These are phyloP conservation scores for Triplophysa dalaica DNA, from an alignment of 2,113 vertebrate genomes.

Conservation along the genomic window DNA sequence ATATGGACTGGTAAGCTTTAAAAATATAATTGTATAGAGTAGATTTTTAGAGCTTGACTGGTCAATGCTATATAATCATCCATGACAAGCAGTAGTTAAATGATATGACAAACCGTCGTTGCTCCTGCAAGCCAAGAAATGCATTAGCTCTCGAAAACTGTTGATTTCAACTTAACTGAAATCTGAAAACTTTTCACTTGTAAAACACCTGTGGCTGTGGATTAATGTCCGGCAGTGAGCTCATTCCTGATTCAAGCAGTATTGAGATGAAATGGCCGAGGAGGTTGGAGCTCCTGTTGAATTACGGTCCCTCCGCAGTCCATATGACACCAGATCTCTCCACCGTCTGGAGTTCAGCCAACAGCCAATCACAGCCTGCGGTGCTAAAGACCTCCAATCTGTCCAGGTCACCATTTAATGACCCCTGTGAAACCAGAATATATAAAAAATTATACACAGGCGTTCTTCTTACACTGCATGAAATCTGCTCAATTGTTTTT, in stretches of 20 bases:
- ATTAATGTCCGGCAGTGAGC: neutral
- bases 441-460: neutral
- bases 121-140: slow-evolving; percentile 13
- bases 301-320: neutral
- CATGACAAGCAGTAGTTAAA: slow-evolving; percentile 21
- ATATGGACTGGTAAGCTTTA: no score
- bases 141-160: slow-evolving; percentile 6
- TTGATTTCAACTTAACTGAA: slow-evolving; percentile 11
- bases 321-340: slow-evolving; percentile 7
- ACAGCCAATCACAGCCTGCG: neutral
- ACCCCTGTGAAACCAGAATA: neutral
- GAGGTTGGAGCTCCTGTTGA: neutral
- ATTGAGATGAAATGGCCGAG: neutral
- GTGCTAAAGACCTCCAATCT: neutral
- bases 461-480: neutral
- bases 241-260: neutral
- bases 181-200: slow-evolving; percentile 15
- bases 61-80: neutral
- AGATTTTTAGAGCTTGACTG: no score
- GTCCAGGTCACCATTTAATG: neutral
- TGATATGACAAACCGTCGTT: neutral
- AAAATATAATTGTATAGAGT: no score
- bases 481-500: neutral
- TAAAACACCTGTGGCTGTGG: slow-evolving; percentile 18
- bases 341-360: neutral